A percentile compares a stretch with the other conserved stretches of the same genome.
Conservation (phyloP, 2,888 invertebrate genomes). For the Nebria brevicollis region DNA sequence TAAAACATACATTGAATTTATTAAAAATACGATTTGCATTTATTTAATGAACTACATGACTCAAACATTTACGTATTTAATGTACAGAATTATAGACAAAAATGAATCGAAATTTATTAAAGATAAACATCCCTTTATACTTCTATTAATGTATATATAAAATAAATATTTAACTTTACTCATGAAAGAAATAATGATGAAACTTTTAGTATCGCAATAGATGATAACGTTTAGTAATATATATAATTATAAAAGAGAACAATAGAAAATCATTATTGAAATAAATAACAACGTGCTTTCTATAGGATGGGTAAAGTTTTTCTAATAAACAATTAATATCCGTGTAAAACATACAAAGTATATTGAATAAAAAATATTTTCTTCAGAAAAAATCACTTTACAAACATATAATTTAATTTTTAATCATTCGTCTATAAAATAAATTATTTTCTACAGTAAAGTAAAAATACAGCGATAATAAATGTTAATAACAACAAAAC, state of each 20-base stretch:
- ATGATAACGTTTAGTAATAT: neutral
- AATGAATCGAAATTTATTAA: no score
- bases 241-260: neutral
- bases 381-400: neutral
- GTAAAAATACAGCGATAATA: conserved; percentile 13
- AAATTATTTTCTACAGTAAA: conserved; percentile 19
- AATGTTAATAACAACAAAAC: conserved; percentile 17
- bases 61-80: no score
- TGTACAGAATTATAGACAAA: no score
- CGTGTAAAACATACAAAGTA: neutral
- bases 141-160: no score
- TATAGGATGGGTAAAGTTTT: neutral
- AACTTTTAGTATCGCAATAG: no score
- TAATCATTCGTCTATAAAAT: conserved; percentile 14
- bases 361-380: neutral
- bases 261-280: neutral
- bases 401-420: conserved; percentile 8
- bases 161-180: no score
- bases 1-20: no score
- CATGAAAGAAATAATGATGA: no score
- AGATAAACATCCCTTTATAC: no score
- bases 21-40: no score
- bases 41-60: no score
- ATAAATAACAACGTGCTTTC: neutral
- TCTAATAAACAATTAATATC: neutral